Percentiles rank a stretch among this genome's conserved stretches.
These are phyloP conservation scores for Taenaris catops DNA, from an alignment of 2,888 invertebrate species.

Conservation along the genomic window DNA sequence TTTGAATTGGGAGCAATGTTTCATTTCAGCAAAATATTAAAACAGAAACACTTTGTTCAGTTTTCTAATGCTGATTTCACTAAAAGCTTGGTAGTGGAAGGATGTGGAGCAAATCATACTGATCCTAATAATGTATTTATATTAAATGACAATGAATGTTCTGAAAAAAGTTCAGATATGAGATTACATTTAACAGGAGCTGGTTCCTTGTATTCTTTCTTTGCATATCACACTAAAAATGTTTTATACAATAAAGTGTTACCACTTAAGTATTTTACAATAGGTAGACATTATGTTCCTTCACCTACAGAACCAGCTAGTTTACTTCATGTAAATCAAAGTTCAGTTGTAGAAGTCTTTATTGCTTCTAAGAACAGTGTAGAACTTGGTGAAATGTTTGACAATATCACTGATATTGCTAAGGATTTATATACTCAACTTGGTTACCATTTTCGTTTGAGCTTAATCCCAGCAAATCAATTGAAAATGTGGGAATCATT, in stretches of 20 bases:
- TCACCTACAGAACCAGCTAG: conserved; percentile 54
- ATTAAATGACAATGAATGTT: conserved; percentile 77
- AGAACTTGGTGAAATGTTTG: conserved; percentile 74
- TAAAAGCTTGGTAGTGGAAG: conserved; percentile 87
- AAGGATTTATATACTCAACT: conserved; percentile 82
- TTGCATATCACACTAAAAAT: conserved; percentile 86
- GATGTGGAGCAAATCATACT: conserved; percentile 81
- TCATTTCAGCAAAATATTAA: conserved; percentile 62
- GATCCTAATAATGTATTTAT: conserved; percentile 79
- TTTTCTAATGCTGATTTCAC: conserved; percentile 90
- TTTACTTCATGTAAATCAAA: conserved; percentile 85
- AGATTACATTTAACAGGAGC: conserved; percentile 87
- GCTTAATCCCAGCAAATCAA: conserved; percentile 80
- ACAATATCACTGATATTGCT: conserved; percentile 71
- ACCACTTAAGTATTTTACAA: conserved; percentile 84
- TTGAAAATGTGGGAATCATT: conserved; percentile 83
- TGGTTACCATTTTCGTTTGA: conserved; percentile 83
- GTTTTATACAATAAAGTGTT: conserved; percentile 79
- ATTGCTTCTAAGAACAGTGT: conserved; percentile 68
- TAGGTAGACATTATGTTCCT: conserved; percentile 85
- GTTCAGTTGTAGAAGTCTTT: conserved; percentile 84
- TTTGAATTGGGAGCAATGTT: conserved; percentile 83
- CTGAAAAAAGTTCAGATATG: conserved; percentile 73
- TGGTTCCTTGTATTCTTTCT: conserved; percentile 85
- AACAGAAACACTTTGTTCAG: conserved; percentile 76